A percentile compares a stretch with the other conserved stretches of the same genome.
phyloP scores from a whole-genome alignment of 2,797 vertebrate species.

The Ceyx erithaca region DNA sequence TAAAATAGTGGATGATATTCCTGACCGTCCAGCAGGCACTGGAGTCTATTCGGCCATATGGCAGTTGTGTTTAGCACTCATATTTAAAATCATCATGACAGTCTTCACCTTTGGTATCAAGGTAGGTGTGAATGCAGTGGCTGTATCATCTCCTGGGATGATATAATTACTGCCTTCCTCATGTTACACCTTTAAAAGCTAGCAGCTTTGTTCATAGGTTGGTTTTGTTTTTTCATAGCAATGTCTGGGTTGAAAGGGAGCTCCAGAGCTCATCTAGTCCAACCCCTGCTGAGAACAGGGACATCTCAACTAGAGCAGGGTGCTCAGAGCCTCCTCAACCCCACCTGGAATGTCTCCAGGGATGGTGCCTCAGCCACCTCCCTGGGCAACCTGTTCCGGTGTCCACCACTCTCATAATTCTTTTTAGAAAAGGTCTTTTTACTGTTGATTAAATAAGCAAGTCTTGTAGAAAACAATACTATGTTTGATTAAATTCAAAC shows the following conservation, averaged over 20 bases:
- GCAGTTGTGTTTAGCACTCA: constrained; percentile 95
- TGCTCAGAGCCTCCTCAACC: no score
- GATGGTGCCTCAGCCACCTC: no score
- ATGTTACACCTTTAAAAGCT: not conserved
- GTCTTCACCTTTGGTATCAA: constrained; percentile 99
- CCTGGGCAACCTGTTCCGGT: no score
- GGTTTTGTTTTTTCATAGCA: not conserved
- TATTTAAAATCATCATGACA: constrained; percentile 99
- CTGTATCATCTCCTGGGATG: not conserved
- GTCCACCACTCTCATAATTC: not conserved
- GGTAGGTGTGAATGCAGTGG: constrained; percentile 77
- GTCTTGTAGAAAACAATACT: not conserved
- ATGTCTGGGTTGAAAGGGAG: no score
- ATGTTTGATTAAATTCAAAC: not conserved
- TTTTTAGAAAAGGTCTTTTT: not conserved
- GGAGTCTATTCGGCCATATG: constrained; percentile 98
- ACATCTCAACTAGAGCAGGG: no score
- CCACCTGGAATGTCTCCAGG: no score
- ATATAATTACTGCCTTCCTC: not conserved
- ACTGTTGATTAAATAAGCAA: not conserved
- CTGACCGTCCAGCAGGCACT: constrained; percentile 87
- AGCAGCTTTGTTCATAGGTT: not conserved
- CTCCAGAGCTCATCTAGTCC: no score
- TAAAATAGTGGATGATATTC: constrained; percentile 89
- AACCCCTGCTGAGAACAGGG: no score